Conservation (phyloP, 2,797 vertebrate genomes). For the Thunnus albacares region DNA sequence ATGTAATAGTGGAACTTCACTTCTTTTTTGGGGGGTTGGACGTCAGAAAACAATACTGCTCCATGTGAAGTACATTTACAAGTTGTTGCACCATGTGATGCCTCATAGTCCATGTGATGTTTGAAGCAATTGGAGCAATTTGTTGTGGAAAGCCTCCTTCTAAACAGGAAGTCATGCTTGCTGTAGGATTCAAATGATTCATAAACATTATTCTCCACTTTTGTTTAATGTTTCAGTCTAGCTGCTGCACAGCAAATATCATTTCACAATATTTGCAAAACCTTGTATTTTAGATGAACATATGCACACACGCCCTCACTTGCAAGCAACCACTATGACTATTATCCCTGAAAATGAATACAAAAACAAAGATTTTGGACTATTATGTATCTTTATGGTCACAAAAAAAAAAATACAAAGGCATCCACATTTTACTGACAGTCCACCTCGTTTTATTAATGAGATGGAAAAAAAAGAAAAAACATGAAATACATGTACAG, state of each 20-base stretch:
- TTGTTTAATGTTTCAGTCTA: background rate
- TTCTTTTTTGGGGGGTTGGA: background rate
- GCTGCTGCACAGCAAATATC: background rate
- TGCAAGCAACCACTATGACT: background rate
- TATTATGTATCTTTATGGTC: conserved; percentile 13
- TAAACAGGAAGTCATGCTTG: background rate
- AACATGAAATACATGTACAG: conserved; percentile 59
- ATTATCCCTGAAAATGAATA: background rate
- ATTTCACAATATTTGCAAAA: background rate
- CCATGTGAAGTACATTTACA: background rate
- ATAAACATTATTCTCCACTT: background rate
- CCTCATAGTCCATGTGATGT: conserved; percentile 13
- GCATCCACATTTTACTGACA: conserved; percentile 14
- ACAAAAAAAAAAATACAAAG: conserved; percentile 20
- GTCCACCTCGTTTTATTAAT: conserved; percentile 59
- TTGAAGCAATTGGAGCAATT: background rate
- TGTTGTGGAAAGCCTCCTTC: background rate
- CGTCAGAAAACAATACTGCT: background rate
- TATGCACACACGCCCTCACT: background rate
- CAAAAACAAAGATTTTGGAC: background rate
- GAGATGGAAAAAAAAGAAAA: conserved; percentile 55
- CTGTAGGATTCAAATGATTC: background rate
- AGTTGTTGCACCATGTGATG: conserved; percentile 13
- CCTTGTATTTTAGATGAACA: background rate
- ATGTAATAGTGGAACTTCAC: background rate